Percentiles rank a stretch among this genome's conserved stretches.
Conservation (phyloP, 2,113 vertebrate genomes). For the Lagopus leucura region DNA sequence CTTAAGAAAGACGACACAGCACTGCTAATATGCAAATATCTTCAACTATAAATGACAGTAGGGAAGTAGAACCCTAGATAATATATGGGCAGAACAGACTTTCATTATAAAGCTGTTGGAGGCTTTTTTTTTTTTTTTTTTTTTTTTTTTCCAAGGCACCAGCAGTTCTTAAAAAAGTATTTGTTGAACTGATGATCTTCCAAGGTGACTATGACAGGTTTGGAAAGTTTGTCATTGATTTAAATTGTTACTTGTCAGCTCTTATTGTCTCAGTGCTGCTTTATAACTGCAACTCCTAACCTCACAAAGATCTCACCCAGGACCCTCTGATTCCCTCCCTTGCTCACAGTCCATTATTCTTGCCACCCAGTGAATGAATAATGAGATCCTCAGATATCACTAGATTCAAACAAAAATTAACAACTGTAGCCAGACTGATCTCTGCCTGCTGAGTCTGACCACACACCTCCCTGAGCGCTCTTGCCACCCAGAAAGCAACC, state of each 20-base stretch:
- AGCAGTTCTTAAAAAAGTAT: neutral
- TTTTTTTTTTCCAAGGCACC: neutral
- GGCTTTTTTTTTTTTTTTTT: neutral
- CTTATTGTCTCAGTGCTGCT: neutral
- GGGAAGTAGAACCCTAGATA: neutral
- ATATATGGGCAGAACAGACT: neutral
- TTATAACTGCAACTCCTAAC: conserved; percentile 9
- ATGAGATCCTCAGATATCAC: conserved; percentile 77
- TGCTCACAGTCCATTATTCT: conserved; percentile 4
- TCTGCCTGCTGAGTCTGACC: conserved; percentile 78
- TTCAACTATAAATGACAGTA: neutral
- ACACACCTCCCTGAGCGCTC: conserved; percentile 48
- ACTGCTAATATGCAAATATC: neutral
- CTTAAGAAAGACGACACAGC: neutral
- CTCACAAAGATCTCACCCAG: neutral
- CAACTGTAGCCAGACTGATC: conserved; percentile 79
- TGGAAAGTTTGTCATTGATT: neutral
- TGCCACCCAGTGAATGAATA: conserved; percentile 80
- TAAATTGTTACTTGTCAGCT: neutral
- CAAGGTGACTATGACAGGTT: neutral
- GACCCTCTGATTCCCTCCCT: neutral
- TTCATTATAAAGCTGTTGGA: neutral
- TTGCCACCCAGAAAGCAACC: conserved; percentile 66
- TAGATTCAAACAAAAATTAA: conserved; percentile 82
- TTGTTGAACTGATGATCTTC: neutral